Conservation (phyloP, 2,797 vertebrate species). For the Darevskia nairensis region DNA sequence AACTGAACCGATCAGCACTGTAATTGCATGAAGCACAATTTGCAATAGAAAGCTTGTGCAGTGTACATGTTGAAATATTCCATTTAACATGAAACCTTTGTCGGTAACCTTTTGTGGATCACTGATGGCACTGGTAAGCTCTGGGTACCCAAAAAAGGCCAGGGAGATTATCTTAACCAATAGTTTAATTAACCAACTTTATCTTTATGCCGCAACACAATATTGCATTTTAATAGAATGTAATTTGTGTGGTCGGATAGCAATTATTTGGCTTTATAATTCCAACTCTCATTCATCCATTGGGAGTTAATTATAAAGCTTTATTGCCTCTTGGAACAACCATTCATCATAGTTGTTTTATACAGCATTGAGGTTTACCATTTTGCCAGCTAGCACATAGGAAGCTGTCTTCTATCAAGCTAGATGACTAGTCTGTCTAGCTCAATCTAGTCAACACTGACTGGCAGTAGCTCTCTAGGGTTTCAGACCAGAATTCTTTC, state of each 20-base stretch:
- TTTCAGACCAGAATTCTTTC: too few relatives aligned
- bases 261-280: slow-evolving; percentile 18
- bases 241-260: slow-evolving; percentile 30
- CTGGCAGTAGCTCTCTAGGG: too few relatives aligned
- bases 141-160: neutral
- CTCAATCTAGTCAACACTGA: too few relatives aligned
- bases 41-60: neutral
- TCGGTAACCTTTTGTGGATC: neutral
- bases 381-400: slow-evolving; percentile 2
- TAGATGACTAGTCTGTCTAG: too few relatives aligned
- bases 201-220: slow-evolving; percentile 25
- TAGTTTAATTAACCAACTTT: slow-evolving; percentile 22
- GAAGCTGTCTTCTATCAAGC: neutral
- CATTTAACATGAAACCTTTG: neutral
- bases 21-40: neutral
- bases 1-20: neutral
- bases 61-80: neutral
- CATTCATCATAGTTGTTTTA: slow-evolving; percentile 24
- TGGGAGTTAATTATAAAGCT: slow-evolving; percentile 25
- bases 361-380: neutral
- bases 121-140: neutral
- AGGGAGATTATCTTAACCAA: neutral
- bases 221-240: slow-evolving; percentile 37
- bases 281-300: slow-evolving; percentile 20
- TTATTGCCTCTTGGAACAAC: slow-evolving; percentile 22